Evolutionary conservation across 2,113 vertebrate genomes (phyloP).

Genomic region (Gobiocypris rarus): DNA sequence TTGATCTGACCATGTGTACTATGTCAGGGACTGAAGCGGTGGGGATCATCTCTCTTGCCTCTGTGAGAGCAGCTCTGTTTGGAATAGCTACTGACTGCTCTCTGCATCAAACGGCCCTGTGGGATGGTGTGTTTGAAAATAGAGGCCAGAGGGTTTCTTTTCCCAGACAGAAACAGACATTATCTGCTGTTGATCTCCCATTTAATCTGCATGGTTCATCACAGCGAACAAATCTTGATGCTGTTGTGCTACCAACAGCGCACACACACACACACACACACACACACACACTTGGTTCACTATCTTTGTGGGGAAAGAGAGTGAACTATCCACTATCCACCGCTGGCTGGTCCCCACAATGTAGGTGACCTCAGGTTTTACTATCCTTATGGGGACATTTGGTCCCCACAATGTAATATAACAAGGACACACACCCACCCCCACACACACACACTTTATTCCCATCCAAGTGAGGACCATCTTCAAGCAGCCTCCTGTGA

Average conservation of each 20-base stretch:
- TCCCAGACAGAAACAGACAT: conserved; percentile 18
- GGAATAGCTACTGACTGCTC: conserved; percentile 23
- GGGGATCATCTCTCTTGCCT: not conserved
- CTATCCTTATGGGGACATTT: too few species aligned
- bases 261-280: not conserved
- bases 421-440: too few species aligned
- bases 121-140: conserved; percentile 16
- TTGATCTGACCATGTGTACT: conserved; percentile 19
- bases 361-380: too few species aligned
- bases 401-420: too few species aligned
- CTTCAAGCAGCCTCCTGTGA: not conserved
- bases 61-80: conserved; percentile 10
- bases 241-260: not conserved
- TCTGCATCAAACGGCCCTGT: conserved; percentile 13
- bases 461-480: not conserved
- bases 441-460: conserved; percentile 7
- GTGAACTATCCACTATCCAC: too few species aligned
- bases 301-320: too few species aligned
- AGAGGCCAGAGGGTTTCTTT: conserved; percentile 30
- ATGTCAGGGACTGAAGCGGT: conserved; percentile 9
- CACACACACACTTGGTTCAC: too few species aligned
- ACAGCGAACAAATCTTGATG: conserved; percentile 5
- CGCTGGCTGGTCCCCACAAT: too few species aligned
- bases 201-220: conserved; percentile 33
- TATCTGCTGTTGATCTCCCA: conserved; percentile 33